Conservation (phyloP, 2,113 vertebrate species). For the Pongo pygmaeus region DNA sequence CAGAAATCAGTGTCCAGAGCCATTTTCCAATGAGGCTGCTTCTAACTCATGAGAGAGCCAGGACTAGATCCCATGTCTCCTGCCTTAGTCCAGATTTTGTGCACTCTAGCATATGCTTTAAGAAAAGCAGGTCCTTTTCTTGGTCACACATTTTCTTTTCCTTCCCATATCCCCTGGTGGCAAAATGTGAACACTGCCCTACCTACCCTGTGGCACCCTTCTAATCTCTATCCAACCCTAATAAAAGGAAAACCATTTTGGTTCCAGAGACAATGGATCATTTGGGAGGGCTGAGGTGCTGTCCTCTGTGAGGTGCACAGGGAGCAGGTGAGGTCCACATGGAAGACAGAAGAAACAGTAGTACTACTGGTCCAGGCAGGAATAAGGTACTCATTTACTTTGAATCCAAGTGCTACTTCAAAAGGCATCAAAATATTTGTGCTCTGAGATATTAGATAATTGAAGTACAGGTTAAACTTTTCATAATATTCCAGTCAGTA, state of each 20-base stretch:
- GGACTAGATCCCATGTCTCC: not conserved
- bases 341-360: fast-evolving
- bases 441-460: too few species aligned
- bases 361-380: not conserved
- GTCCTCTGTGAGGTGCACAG: fast-evolving
- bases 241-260: not conserved
- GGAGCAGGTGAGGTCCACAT: fast-evolving
- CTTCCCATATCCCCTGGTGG: not conserved
- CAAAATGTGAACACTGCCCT: not conserved
- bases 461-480: not conserved
- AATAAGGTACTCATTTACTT: not conserved
- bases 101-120: not conserved
- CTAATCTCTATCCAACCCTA: not conserved
- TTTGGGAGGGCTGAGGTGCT: not conserved
- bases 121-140: not conserved
- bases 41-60: not conserved
- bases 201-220: not conserved
- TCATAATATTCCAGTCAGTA: not conserved
- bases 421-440: not conserved
- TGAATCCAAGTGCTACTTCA: not conserved
- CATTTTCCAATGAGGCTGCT: not conserved
- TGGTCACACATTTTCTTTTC: not conserved
- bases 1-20: not conserved
- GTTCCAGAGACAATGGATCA: not conserved
- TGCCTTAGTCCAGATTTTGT: not conserved